Evolutionary conservation across 1,140 invertebrate species (phyloP).

Genomic region (Calliopsis andreniformis): DNA sequence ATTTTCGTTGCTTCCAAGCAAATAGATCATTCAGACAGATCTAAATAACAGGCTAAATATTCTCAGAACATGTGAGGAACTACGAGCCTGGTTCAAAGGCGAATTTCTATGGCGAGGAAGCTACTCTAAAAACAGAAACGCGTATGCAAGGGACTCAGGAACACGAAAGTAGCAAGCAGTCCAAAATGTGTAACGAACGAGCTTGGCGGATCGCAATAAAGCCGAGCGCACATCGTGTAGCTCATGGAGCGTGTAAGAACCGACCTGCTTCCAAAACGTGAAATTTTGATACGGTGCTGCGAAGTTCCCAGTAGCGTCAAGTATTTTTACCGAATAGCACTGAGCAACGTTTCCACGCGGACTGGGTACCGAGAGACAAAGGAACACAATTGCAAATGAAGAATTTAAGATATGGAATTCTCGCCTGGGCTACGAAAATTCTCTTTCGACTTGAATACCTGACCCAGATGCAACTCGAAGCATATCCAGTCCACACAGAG

Average conservation of each 20-base stretch:
- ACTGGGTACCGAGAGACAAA: background rate
- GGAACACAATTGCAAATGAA: background rate
- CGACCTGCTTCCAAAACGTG: background rate
- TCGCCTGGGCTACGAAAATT: no score
- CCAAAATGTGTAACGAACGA: background rate
- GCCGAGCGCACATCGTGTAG: background rate
- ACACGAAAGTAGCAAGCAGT: background rate
- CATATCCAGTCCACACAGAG: no score
- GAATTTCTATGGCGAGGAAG: background rate
- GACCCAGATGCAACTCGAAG: no score
- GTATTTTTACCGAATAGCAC: conserved; percentile 4
- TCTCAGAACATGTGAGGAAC: background rate
- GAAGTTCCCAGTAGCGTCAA: background rate
- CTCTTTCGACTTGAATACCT: no score
- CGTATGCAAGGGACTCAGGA: background rate
- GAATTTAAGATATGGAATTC: background rate
- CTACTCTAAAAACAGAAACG: no score
- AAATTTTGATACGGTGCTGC: background rate
- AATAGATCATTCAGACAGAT: background rate
- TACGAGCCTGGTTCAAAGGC: background rate
- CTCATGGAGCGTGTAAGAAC: background rate
- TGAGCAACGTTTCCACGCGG: background rate
- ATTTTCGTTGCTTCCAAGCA: background rate
- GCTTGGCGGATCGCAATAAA: conserved; percentile 5
- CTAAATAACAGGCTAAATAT: background rate